Base-by-base conservation (phyloP, 2,888 invertebrate species). In the Cistogaster globosa region DNA sequence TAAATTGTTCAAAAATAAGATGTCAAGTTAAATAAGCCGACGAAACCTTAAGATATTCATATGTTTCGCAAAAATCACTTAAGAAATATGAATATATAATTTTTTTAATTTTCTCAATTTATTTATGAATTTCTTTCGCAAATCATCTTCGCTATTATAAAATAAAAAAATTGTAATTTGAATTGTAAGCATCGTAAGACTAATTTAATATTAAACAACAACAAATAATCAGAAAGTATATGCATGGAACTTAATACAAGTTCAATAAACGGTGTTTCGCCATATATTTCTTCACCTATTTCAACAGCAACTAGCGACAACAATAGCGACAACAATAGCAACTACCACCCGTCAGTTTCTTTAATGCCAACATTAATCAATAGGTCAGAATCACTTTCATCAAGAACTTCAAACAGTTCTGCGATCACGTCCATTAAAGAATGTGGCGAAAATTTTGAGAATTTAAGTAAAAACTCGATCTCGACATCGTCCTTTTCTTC, bases 211-310 rank as follows among this genome's bases (percentile, higher is more conserved):
- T 85, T 74, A 12, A 63, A 22, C 22, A 48, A 57, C 12, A 58
- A 18, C 18, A 11, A 51, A 22, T 65, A n/a, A 3, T 12, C 45
- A 16, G 26, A 74, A 65, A 53, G 45, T 79, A 48, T 65, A 79
- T 85, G 78, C 74, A 85, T 85, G 85, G 85, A 82, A 75, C 48
- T 65, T 8, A 69, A 53, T 51, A 65, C 67, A 45, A 60, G 36
- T 12, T 18, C 58, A 14, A 12, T 26, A 22, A 63, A 58, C 65
- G 82, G 78, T 85, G 77, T 45, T 80, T 26, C 72, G 65, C 67
- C 76, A 62, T 72, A 67, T 62, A 53, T 74, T 22, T 4, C 62
- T 22, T 1, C 38, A 0, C 14, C 57, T 8, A 14, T 22, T 0
- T 7, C 45, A 18, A 9, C 51, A 20, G 6, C 62, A 57, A 8